Evolutionary conservation across 2,113 vertebrate genomes (phyloP).

Genomic region (Pelvicachromis taeniatus): DNA sequence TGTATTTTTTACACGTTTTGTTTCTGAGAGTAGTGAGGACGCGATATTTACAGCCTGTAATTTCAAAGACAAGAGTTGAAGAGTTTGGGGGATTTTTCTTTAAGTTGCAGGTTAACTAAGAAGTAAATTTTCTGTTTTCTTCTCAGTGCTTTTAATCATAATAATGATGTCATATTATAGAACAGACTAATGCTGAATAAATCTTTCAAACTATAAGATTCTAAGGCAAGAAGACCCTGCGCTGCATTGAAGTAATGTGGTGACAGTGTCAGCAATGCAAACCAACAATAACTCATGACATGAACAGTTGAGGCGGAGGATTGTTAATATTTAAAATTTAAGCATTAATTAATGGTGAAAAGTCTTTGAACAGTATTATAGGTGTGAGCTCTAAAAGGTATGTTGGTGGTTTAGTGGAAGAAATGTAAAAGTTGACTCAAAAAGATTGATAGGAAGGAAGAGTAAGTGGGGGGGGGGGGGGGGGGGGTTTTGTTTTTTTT

Average conservation of each 20-base stretch:
- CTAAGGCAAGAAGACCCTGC: not conserved
- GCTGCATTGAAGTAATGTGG: not conserved
- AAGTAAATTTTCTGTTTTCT: not conserved
- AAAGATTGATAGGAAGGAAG: not conserved
- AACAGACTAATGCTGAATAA: not conserved
- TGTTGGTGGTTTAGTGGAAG: not conserved
- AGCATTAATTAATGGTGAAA: not conserved
- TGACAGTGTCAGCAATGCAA: too few species aligned
- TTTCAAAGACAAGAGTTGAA: not conserved
- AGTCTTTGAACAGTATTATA: not conserved
- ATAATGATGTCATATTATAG: not conserved
- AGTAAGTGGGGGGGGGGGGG: too few species aligned
- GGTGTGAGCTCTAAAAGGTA: not conserved
- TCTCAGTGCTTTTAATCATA: not conserved
- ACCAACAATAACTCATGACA: too few species aligned
- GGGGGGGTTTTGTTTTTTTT: too few species aligned
- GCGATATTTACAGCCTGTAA: not conserved
- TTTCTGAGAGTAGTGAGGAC: not conserved
- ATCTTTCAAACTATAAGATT: not conserved
- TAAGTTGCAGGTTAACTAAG: not conserved
- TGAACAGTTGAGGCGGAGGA: too few species aligned
- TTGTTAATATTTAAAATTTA: not conserved
- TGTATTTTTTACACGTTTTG: not conserved
- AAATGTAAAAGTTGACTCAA: not conserved
- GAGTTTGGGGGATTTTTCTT: too few species aligned